Evolutionary conservation across 2,797 vertebrate species (phyloP), one percentile per base, ranked within the genome.

Genomic region (Lacerta agilis): DNA sequence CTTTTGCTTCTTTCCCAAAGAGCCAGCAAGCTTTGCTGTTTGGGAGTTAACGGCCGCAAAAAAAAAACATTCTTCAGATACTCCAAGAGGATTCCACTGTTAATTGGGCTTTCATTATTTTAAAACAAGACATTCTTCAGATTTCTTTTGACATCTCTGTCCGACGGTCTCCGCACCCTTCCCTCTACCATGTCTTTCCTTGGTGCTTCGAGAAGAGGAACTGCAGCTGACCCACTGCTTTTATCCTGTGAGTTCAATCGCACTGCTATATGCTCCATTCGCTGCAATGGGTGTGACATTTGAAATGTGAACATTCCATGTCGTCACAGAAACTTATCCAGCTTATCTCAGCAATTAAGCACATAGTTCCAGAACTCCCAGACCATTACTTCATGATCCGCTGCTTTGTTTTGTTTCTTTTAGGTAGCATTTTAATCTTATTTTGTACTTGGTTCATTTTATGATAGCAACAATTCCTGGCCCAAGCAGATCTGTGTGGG

Each of bases 1-100:
- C 15, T n/a, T 29, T 25, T 27, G 36, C 36, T 25, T 38, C 49
- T n/a, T 36, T 36, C 3, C 25, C 49, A 61, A 49, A 29, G 36
- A 85, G 66, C 55, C 38, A 41, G 38, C 15, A 33, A 9, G 45
- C 27, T 45, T 25, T 71, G 29, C 36, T 61, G 55, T 27, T 71
- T 77, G 18, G 64, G 66, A 78, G 72, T 84, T 45, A 79, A 61
- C 17, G 27, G 20, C 29, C 36, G 61, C 66, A 55, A 36, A 79
- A 55, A 36, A 79, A 58, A 88, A 79, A 33, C 75, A 85, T 85
- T 88, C 77, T 66, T 85, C 38, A 79, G 73, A 88, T 88, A 73
- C 15, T 79, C 49, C 4, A 61, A 79, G 67, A 84, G 29, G 76
- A 84, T 64, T 79, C 76, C 67, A 79, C 29, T 78, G 36, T 77